Percentiles rank a stretch among this genome's conserved stretches.
Conservation (phyloP, 2,797 vertebrate species). For the Rhodeus uyekii region DNA sequence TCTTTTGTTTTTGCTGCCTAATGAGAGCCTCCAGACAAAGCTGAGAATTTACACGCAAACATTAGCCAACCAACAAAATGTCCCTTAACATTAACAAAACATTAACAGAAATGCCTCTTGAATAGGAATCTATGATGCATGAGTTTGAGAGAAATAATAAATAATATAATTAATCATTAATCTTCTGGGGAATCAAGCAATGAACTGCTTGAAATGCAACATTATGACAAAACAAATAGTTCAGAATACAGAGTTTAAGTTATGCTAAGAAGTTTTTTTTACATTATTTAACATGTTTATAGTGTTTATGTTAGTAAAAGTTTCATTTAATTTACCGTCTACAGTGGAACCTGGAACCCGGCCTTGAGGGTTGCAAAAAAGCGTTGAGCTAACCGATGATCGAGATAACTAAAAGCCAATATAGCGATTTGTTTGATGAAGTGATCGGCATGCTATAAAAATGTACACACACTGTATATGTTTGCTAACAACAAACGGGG, state of each 20-base stretch:
- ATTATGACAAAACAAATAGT: not conserved
- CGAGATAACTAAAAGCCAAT: too few species aligned
- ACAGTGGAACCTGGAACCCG: too few species aligned
- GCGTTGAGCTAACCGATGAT: too few species aligned
- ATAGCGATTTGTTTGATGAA: too few species aligned
- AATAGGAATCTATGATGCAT: not conserved
- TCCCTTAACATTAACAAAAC: conserved; percentile 11
- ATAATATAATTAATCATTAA: conserved; percentile 1
- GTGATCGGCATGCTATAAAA: too few species aligned
- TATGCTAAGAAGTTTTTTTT: not conserved
- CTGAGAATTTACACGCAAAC: not conserved
- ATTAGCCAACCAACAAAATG: not conserved
- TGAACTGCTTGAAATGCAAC: too few species aligned
- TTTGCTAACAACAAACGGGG: too few species aligned
- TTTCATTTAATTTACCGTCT: not conserved
- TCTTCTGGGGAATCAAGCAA: not conserved
- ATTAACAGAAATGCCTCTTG: conserved; percentile 4
- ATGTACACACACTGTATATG: too few species aligned
- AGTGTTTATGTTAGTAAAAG: too few species aligned
- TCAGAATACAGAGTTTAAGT: not conserved
- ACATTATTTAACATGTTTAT: too few species aligned
- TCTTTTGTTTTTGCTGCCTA: not conserved
- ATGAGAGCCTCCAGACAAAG: not conserved
- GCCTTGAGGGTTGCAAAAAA: too few species aligned
- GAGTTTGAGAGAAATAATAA: not conserved